Evolutionary conservation across 2,113 vertebrate species (phyloP), one percentile per base, ranked within the genome.

Genomic region (Pristiophorus japonicus): DNA sequence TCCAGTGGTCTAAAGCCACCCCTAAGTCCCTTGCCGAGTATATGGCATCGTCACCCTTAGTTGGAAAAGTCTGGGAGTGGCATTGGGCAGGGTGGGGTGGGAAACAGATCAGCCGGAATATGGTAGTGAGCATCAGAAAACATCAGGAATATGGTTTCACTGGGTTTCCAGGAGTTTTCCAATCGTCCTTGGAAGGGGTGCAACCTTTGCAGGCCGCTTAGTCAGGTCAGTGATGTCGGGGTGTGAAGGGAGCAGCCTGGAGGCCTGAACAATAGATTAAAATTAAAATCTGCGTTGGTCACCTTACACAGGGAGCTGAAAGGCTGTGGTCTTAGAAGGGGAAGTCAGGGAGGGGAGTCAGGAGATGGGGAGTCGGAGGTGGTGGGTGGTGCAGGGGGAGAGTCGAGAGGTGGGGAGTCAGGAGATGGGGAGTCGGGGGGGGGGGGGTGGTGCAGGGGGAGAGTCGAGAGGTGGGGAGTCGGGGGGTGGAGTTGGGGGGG

Each of bases 381-480:
- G 7, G 1, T 42, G 20, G 42, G 22, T 1, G 24, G 4, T 0
- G 18, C 1, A 7, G 7, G 81, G 3, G 3, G n/a, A n/a, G n/a
- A n/a, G n/a, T n/a, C n/a, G n/a, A n/a, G n/a, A n/a, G 34, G 34
- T 1, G 27, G 27, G 47, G 30, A 14, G 30, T 22, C n/a, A n/a
- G n/a, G n/a, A n/a, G n/a, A n/a, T n/a, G n/a, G 45, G 20, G 5
- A 6, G 42, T 47, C 6, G 42, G 38, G 18, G 4, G 42, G 1
- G 7, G 1, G 18, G 20, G 42, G 22, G n/a, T 1, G 24, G 4
- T 0, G 18, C 1, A 7, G 34, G 34, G 2, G 27, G 27, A 24
- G 30, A 14, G 30, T 22, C n/a, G n/a, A n/a, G n/a, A n/a, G n/a
- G n/a, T n/a, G n/a, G 45, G 20, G 5, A 6, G 42, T 47, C 6